Percentiles rank a stretch among this genome's conserved stretches.
These are phyloP conservation scores for Yponomeuta evonymella DNA, from an alignment of 2,888 invertebrate genomes.

Conservation along the genomic window DNA sequence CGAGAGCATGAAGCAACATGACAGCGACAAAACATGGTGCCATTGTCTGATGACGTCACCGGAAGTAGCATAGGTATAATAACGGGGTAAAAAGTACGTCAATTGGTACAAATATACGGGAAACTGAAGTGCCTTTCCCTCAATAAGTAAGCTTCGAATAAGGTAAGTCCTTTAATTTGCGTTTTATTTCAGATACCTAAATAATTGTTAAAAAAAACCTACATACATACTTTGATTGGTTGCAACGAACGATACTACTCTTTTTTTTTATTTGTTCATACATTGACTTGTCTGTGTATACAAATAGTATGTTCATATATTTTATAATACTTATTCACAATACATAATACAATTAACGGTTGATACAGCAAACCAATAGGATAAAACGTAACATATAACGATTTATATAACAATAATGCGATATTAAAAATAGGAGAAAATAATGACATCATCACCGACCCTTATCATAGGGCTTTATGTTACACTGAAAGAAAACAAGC, in stretches of 20 bases:
- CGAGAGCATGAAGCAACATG: no score
- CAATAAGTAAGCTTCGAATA: no score
- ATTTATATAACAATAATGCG: constrained; percentile 29
- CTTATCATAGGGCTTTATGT: constrained; percentile 13
- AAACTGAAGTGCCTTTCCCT: no score
- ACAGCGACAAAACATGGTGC: no score
- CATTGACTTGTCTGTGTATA: constrained; percentile 25
- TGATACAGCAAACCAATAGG: constrained; percentile 26
- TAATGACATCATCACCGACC: constrained; percentile 10
- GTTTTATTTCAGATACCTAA: no score
- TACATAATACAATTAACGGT: constrained; percentile 43
- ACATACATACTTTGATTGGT: background rate
- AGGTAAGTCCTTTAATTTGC: no score
- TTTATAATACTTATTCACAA: constrained; percentile 48
- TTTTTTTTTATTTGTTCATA: constrained; percentile 30
- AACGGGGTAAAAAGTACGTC: no score
- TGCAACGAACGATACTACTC: background rate
- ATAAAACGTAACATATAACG: constrained; percentile 27
- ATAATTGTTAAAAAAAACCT: background rate
- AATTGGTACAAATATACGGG: no score
- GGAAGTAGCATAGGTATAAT: no score
- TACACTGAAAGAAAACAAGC: constrained; percentile 9
- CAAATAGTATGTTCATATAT: constrained; percentile 42
- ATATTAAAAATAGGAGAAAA: constrained; percentile 28
- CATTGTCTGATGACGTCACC: no score